A percentile compares a stretch with the other conserved stretches of the same genome.
Conservation (phyloP, 2,113 vertebrate genomes). For the Mirounga angustirostris region DNA sequence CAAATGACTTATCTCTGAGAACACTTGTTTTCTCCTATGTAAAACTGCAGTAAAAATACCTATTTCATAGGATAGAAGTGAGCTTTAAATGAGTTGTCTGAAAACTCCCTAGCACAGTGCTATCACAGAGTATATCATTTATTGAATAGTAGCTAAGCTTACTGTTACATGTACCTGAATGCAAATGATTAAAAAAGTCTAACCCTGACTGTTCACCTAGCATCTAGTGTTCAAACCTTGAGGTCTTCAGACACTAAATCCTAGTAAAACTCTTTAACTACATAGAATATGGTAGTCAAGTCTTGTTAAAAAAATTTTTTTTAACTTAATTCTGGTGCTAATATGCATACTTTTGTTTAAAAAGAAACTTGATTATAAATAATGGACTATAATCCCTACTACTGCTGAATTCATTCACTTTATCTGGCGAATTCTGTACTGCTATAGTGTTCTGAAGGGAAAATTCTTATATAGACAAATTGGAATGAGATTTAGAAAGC, state of each 20-base stretch:
- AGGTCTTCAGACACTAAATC: neutral
- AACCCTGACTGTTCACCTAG: neutral
- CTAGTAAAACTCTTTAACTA: neutral
- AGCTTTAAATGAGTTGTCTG: neutral
- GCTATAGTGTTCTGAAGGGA: neutral
- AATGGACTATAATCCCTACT: neutral
- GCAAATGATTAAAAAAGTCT: neutral
- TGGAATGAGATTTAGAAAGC: neutral
- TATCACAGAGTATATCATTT: neutral
- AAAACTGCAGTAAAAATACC: neutral
- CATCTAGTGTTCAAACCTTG: neutral
- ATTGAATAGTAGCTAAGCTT: neutral
- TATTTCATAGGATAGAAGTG: neutral
- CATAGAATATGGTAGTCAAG: neutral
- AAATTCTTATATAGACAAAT: neutral
- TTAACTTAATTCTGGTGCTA: neutral
- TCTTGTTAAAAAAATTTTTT: neutral
- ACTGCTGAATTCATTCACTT: neutral
- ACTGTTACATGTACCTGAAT: neutral
- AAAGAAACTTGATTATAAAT: neutral
- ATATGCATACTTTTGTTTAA: neutral
- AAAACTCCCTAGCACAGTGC: neutral
- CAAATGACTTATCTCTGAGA: neutral
- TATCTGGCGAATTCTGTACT: neutral
- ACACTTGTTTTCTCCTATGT: neutral